phyloP scores from a whole-genome alignment of 2,797 vertebrate genomes.

The Threskiornis aethiopicus region DNA sequence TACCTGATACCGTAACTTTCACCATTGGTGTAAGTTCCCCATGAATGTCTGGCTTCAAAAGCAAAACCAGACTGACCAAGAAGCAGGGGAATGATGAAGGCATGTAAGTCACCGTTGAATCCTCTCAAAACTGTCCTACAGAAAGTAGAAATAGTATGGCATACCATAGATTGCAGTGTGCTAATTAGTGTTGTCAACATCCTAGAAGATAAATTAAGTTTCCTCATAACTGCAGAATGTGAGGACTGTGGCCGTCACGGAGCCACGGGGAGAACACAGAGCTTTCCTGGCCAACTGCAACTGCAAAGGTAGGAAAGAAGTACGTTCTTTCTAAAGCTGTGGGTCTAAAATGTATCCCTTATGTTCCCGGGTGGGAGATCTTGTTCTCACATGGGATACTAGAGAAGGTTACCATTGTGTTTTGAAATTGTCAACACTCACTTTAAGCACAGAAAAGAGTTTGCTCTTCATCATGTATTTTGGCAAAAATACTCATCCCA shows the following conservation, averaged over 20 bases:
- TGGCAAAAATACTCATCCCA: not conserved
- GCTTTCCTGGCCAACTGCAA: not conserved
- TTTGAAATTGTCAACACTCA: not conserved
- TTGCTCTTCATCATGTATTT: not conserved
- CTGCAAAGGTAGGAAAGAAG: not conserved
- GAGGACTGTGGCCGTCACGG: not conserved
- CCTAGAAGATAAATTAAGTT: not conserved
- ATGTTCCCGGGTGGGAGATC: not conserved
- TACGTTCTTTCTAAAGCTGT: not conserved
- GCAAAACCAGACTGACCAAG: not conserved
- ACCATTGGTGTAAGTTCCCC: not conserved
- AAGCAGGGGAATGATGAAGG: not conserved
- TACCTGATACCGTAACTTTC: not conserved
- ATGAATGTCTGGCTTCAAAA: not conserved
- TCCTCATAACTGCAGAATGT: not conserved
- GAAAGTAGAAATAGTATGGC: not conserved
- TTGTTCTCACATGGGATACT: not conserved
- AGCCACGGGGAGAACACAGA: accelerated
- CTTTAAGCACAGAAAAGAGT: not conserved
- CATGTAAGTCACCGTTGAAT: not conserved
- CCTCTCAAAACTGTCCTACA: not conserved
- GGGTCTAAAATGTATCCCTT: not conserved
- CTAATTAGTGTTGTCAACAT: not conserved
- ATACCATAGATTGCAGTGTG: not conserved
- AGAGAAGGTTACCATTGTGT: not conserved